A percentile compares a stretch with the other conserved stretches of the same genome.
Evolutionary conservation across 2,888 invertebrate genomes (phyloP).

Genomic region (Nebria salina): DNA sequence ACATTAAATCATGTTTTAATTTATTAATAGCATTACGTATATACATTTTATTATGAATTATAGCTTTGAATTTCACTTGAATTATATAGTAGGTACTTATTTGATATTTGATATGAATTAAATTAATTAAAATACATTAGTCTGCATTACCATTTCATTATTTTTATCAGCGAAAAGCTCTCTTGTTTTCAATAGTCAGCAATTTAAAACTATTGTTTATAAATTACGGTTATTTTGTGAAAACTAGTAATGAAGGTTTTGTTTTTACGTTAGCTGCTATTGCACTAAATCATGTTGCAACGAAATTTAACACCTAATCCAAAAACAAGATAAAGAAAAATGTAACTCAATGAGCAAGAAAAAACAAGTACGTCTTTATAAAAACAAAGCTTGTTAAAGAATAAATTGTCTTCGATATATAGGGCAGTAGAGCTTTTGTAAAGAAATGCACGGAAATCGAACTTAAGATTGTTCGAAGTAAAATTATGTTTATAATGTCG

Average conservation of each 20-base stretch:
- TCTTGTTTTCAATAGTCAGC: neutral
- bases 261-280: too few species aligned
- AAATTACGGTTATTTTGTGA: neutral
- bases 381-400: too few species aligned
- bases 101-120: neutral
- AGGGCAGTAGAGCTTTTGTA: too few species aligned
- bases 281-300: too few species aligned
- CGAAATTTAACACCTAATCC: too few species aligned
- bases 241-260: too few species aligned
- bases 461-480: slow-evolving; percentile 7
- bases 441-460: too few species aligned
- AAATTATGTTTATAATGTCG: slow-evolving; percentile 29
- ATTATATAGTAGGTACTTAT: neutral
- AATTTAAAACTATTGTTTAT: neutral
- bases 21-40: neutral
- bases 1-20: neutral
- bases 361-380: too few species aligned
- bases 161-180: neutral
- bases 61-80: neutral
- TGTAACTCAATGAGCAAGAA: too few species aligned
- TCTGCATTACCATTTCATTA: neutral
- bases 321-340: too few species aligned
- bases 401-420: too few species aligned
- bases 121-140: neutral
- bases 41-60: neutral